These are phyloP conservation scores for Lophochroa leadbeateri DNA, from an alignment of 2,113 vertebrate genomes.

Conservation along the genomic window DNA sequence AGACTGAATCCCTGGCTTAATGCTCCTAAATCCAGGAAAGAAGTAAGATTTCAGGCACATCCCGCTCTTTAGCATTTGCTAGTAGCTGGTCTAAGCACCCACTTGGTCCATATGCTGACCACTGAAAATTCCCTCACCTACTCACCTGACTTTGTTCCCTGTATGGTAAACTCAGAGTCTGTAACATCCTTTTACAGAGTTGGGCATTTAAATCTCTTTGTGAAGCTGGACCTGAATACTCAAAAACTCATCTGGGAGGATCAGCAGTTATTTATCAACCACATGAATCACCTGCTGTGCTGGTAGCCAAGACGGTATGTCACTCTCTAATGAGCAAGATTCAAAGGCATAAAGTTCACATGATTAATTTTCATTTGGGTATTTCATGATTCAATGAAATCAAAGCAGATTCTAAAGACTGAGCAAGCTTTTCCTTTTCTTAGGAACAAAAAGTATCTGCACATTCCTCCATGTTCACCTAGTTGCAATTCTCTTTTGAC, in stretches of 20 bases:
- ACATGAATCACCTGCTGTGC: background rate
- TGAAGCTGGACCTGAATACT: background rate
- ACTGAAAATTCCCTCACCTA: background rate
- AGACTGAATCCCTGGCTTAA: background rate
- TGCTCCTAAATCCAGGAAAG: fast-evolving
- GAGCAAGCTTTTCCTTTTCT: background rate
- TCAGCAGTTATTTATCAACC: background rate
- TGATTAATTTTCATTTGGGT: background rate
- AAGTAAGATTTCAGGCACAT: background rate
- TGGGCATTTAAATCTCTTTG: background rate
- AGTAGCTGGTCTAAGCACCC: background rate
- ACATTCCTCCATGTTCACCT: background rate
- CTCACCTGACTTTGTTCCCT: background rate
- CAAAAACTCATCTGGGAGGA: background rate
- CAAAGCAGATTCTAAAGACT: background rate
- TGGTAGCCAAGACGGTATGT: background rate
- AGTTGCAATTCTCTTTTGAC: background rate
- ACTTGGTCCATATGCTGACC: background rate
- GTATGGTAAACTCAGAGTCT: background rate
- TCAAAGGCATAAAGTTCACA: background rate
- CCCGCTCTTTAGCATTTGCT: background rate
- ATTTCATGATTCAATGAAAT: background rate
- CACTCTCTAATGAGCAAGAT: background rate
- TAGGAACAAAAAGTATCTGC: background rate
- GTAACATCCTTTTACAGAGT: background rate